A percentile compares a stretch with the other conserved stretches of the same genome.
Evolutionary conservation across 2,113 vertebrate species (phyloP).

Genomic region (Myodes glareolus): DNA sequence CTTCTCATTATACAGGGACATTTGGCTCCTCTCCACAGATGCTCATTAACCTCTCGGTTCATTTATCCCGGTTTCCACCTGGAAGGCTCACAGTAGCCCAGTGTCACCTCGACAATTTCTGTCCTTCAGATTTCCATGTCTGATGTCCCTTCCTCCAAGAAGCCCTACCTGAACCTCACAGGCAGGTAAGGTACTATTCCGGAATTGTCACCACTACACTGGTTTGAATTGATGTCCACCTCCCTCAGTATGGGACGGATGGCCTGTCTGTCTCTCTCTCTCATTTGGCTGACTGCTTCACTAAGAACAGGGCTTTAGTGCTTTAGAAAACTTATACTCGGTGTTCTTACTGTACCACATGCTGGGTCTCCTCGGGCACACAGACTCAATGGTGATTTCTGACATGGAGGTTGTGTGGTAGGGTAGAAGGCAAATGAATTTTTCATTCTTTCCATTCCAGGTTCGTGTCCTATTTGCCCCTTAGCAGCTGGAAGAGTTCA

Average conservation of each 20-base stretch:
- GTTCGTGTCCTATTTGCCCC: background rate
- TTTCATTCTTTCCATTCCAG: background rate
- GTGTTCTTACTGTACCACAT: background rate
- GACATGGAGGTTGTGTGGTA: background rate
- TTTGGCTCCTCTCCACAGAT: background rate
- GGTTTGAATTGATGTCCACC: background rate
- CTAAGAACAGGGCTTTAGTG: background rate
- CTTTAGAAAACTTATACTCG: background rate
- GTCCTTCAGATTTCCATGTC: slow-evolving; percentile 27
- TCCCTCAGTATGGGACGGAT: background rate
- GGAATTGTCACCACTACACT: background rate
- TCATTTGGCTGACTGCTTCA: background rate
- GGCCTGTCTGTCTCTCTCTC: background rate
- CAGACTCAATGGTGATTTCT: background rate
- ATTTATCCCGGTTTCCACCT: background rate
- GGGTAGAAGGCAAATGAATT: background rate
- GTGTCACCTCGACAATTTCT: background rate
- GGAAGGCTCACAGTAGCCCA: background rate
- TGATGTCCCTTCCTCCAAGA: background rate
- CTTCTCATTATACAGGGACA: background rate
- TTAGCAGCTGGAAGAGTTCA: background rate
- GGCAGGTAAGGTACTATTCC: background rate
- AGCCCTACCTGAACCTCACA: background rate
- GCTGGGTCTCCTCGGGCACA: background rate
- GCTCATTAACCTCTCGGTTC: background rate